Base-by-base conservation (phyloP, 2,113 vertebrate genomes). In the Paramisgurnus dabryanus region DNA sequence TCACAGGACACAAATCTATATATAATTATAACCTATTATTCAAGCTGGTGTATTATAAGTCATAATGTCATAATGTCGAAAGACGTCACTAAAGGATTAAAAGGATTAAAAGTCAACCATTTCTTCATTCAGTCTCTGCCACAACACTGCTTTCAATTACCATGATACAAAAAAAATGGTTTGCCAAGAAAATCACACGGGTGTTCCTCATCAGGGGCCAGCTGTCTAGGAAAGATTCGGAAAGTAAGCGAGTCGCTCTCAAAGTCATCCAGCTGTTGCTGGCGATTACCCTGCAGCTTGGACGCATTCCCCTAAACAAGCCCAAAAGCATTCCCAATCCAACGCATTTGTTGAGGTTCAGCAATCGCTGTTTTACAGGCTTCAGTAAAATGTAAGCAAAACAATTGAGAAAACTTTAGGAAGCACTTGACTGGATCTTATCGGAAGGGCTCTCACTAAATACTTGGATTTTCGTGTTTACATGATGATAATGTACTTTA, bases 211-310 rank as follows among this genome's bases (percentile, higher is more conserved):
- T 78, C 57, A 67, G 3, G 17, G 49, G 12, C 41, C 82, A 80
- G 78, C 58, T 80, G 78, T 80, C 67, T n/a, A 67, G 27, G 39
- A 72, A 66, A 55, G 61, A 64, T 45, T 41, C 55, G 57, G 66
- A 7, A 53, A 79, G 27, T 45, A 15, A 18, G 50, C n/a, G 8
- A 45, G 8, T 49, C 34, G 49, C 43, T 18, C 53, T 76, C 45
- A 69, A 45, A 50, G n/a, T 50, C 9, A 53, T 6, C 34, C 82
- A 84, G 78, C 78, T 81, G 82, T 84, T 72, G 22, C 43, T 73
- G 66, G 57, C 63, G 53, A 53, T 7, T 27, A 77, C 41, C 61
- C 45, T 78, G 39, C 69, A 34, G 53, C 60, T 80, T 55, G 11
- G 18, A 11, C 43, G 43, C 15, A 15, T 22, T 47, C n/a, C 41